These are phyloP conservation scores for Pseudorhombus dupliciocellatus DNA, from an alignment of 2,113 vertebrate genomes.

Conservation along the genomic window DNA sequence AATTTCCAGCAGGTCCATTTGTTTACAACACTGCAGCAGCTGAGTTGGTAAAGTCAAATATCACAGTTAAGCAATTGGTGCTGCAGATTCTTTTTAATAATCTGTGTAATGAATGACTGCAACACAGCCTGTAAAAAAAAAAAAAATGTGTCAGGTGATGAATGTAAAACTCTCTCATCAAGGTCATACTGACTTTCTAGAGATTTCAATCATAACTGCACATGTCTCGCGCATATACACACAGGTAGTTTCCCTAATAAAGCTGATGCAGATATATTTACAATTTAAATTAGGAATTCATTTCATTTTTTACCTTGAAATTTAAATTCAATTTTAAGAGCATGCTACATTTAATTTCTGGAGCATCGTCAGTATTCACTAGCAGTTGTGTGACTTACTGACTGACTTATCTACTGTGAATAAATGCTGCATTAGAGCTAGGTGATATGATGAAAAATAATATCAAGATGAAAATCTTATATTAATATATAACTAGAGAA, in stretches of 20 bases:
- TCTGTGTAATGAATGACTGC: conserved; percentile 30
- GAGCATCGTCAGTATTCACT: neutral
- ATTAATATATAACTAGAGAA: too few relatives aligned
- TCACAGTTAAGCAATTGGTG: conserved; percentile 50
- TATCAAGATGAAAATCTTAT: too few relatives aligned
- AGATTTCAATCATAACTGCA: neutral
- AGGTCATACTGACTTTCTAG: neutral
- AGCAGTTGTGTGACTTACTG: neutral
- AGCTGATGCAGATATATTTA: too few relatives aligned
- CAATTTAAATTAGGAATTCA: too few relatives aligned
- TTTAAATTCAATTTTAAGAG: neutral
- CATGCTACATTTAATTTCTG: too few relatives aligned
- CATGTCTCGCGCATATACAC: neutral
- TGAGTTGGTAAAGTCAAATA: conserved; percentile 39
- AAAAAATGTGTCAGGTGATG: neutral
- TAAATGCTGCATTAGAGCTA: too few relatives aligned
- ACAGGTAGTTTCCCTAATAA: neutral
- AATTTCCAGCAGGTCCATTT: conserved; percentile 26
- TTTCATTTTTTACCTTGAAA: too few relatives aligned
- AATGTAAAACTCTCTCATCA: neutral
- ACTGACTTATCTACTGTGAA: too few relatives aligned
- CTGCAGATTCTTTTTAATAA: conserved; percentile 44
- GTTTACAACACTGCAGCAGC: conserved; percentile 33
- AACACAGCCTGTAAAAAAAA: neutral
- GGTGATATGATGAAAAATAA: too few relatives aligned